Evolutionary conservation across 2,797 vertebrate species (phyloP), one percentile per base, ranked within the genome.

Genomic region (Denticeps clupeoides): DNA sequence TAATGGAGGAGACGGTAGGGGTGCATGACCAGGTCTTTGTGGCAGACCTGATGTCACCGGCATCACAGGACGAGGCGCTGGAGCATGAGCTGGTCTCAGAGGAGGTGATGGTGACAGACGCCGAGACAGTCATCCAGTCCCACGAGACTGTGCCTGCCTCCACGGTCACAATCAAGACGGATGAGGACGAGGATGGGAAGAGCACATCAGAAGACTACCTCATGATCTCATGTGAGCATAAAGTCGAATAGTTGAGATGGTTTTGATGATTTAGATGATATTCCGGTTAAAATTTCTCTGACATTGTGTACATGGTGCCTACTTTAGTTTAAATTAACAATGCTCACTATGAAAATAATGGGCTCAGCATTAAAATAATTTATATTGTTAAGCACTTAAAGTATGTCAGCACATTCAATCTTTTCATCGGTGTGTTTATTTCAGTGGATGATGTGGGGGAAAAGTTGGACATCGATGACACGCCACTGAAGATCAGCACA

Each of bases 171-270:
- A 79, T 97, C 63, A 93, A 97, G 78, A 87, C 87, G 0, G 89
- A 93, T 63, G 89, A 91, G 0, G 93, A 96, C 0, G 91, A 93
- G 44, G 91, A 96, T 62, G 87, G 79, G 66, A 91, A 92, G 74
- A 94, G 90, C 77, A 86, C 87, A 6, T 90, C 93, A 19, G 95
- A 98, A 77, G 93, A 98, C 84, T 99, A 97, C 75, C 85, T 98
- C 68, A 99, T 99, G 95, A 99, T 99, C 73, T 97, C 93, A 56
- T 80, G 95, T 91, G 83, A 89, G 89, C 82, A 59, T 60, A 65
- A 50, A 19, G 9, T 11, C 5, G 7, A 8, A n/a, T n/a, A n/a
- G n/a, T n/a, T n/a, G n/a, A n/a, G n/a, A n/a, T n/a, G n/a, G n/a
- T n/a, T n/a, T n/a, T n/a, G n/a, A n/a, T n/a, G n/a, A n/a, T n/a